Conservation (phyloP, 2,888 invertebrate species). For the Lymantria dispar region DNA sequence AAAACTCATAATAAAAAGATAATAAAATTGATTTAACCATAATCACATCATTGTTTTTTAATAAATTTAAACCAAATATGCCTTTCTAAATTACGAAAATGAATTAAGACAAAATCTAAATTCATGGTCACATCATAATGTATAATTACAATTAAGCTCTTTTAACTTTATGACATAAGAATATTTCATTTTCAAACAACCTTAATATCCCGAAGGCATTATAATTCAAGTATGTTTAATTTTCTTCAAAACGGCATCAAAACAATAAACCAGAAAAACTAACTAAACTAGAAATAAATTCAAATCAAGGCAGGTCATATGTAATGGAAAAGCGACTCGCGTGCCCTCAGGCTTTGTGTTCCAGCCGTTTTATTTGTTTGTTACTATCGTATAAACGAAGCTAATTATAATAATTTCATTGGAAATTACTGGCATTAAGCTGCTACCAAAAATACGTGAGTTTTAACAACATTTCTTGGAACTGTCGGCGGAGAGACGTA, state of each 20-base stretch:
- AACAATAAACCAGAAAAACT: background rate
- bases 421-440: constrained; percentile 80
- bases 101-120: too few species aligned
- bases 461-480: constrained; percentile 81
- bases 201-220: background rate
- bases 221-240: background rate
- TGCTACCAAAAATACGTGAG: constrained; percentile 82
- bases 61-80: too few species aligned
- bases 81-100: too few species aligned
- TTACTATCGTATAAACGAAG: constrained; percentile 77
- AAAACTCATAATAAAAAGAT: too few species aligned
- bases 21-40: too few species aligned
- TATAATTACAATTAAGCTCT: too few species aligned
- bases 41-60: too few species aligned
- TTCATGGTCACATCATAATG: too few species aligned
- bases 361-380: constrained; percentile 79
- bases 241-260: background rate
- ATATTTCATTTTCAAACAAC: background rate
- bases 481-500: constrained; percentile 59
- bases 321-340: constrained; percentile 47
- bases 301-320: constrained; percentile 44
- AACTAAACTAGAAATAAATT: constrained; percentile 37
- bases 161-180: too few species aligned
- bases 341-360: constrained; percentile 55
- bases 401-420: constrained; percentile 81